These are phyloP conservation scores for Camarhynchus parvulus DNA, from an alignment of 2,113 vertebrate species.

Conservation along the genomic window DNA sequence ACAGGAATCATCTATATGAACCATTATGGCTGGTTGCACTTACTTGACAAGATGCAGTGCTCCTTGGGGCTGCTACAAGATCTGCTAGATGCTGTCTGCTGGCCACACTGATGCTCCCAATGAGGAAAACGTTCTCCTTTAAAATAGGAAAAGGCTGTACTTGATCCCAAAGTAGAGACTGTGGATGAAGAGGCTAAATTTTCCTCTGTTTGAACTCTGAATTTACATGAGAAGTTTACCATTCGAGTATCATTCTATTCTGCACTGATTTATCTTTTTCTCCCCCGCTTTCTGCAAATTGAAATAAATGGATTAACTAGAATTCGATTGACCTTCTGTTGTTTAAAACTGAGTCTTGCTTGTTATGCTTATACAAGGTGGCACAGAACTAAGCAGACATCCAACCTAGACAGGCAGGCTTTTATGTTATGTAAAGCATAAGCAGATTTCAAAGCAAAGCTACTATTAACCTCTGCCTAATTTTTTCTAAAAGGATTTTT, in stretches of 20 bases:
- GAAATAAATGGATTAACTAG: not conserved
- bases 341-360: constrained; percentile 22
- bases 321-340: constrained; percentile 5
- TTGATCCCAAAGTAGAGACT: not conserved
- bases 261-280: not conserved
- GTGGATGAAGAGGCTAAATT: not conserved
- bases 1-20: not conserved
- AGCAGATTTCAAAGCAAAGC: constrained; percentile 65
- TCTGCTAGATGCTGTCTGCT: not conserved
- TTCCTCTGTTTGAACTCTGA: not conserved
- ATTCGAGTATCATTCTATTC: not conserved
- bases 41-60: not conserved
- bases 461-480: constrained; percentile 54
- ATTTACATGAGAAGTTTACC: not conserved
- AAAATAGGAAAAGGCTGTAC: not conserved
- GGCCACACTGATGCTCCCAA: not conserved
- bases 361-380: not conserved
- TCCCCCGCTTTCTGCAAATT: not conserved
- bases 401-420: constrained; percentile 35
- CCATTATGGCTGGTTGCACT: not conserved
- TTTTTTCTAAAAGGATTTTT: constrained; percentile 54
- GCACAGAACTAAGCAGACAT: constrained; percentile 26
- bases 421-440: constrained; percentile 60
- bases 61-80: not conserved
- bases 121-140: not conserved